phyloP scores from a whole-genome alignment of 2,888 invertebrate species.

The Plebejus argus region DNA sequence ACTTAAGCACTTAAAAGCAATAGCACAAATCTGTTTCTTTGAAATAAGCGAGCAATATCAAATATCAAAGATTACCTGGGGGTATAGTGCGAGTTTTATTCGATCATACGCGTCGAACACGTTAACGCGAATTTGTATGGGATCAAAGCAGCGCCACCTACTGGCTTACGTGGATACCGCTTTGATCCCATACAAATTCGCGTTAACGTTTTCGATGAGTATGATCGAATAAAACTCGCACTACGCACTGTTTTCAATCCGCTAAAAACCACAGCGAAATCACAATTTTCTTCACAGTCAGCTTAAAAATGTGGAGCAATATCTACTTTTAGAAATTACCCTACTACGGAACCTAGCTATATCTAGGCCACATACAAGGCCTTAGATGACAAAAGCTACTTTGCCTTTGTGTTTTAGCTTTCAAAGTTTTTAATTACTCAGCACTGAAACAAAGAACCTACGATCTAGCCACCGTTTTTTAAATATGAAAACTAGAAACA shows the following conservation, averaged over 20 bases:
- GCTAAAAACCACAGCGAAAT: neutral
- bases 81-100: no score
- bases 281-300: neutral
- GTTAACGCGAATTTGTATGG: no score
- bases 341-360: neutral
- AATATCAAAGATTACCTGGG: neutral
- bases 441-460: neutral
- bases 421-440: constrained; percentile 21
- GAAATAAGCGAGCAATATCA: neutral
- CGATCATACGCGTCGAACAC: no score
- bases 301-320: neutral
- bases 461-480: neutral
- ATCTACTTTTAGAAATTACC: constrained; percentile 1
- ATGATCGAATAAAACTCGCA: no score
- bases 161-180: no score
- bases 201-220: no score
- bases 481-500: neutral
- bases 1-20: no score
- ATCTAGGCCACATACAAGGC: constrained; percentile 25
- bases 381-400: constrained; percentile 23
- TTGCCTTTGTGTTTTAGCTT: constrained; percentile 19
- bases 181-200: no score
- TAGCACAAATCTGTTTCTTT: no score
- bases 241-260: constrained; percentile 27
- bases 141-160: no score